These are phyloP conservation scores for Lepidotrigona ventralis DNA, from an alignment of 1,140 invertebrate species.

Conservation along the genomic window DNA sequence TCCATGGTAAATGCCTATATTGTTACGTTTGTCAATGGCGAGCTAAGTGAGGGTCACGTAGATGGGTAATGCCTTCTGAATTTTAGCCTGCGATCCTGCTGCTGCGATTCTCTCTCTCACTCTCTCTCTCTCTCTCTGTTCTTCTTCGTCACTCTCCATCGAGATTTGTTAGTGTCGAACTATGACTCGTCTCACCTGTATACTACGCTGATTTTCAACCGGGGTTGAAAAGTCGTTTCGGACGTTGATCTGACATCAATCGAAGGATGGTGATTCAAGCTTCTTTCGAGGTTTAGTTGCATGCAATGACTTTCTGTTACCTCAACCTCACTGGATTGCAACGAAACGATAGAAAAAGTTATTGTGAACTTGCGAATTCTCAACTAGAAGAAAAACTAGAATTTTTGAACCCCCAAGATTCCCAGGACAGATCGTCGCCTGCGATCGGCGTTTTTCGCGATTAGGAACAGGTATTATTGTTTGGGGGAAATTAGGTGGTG, in stretches of 20 bases:
- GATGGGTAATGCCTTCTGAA: slow-evolving; percentile 66
- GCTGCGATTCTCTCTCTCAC: background rate
- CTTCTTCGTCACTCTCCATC: background rate
- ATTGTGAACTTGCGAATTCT: no score
- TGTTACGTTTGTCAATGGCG: slow-evolving; percentile 80
- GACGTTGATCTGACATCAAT: slow-evolving; percentile 22
- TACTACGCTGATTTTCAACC: slow-evolving; percentile 5
- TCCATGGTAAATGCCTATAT: slow-evolving; percentile 80
- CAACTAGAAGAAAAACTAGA: no score
- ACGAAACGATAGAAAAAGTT: no score
- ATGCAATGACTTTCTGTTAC: background rate
- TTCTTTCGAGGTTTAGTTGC: background rate
- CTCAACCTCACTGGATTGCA: no score
- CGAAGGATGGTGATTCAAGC: background rate
- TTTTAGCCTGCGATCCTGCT: slow-evolving; percentile 59
- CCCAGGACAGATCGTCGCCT: background rate
- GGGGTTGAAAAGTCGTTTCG: slow-evolving; percentile 22
- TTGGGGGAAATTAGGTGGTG: slow-evolving; percentile 14
- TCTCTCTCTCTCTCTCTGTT: background rate
- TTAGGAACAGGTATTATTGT: slow-evolving; percentile 9
- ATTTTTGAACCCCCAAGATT: no score
- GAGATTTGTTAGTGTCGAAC: background rate
- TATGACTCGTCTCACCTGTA: slow-evolving; percentile 49
- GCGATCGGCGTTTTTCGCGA: background rate
- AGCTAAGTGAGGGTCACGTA: slow-evolving; percentile 78